phyloP scores from a whole-genome alignment of 2,113 vertebrate genomes.

The Tricholaema leucomelas region DNA sequence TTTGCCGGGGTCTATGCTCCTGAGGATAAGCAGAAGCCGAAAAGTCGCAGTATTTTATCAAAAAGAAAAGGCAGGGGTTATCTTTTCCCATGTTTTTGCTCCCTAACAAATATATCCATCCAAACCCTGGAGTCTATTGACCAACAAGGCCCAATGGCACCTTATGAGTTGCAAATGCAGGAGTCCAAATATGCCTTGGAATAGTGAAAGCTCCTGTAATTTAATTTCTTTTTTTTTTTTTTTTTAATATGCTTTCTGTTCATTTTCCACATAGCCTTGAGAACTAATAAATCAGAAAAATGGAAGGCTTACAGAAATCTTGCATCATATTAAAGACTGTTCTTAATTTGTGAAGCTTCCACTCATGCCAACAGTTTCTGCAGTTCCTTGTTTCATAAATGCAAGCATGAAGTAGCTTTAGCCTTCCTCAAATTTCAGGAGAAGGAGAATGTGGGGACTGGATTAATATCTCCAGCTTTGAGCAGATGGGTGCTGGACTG shows the following conservation, averaged over 20 bases:
- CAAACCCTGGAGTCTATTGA: not conserved
- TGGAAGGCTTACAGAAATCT: slow-evolving; percentile 25
- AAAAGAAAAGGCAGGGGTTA: not conserved
- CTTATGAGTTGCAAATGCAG: not conserved
- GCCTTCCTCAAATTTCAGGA: not conserved
- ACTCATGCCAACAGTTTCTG: not conserved
- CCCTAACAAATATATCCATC: not conserved
- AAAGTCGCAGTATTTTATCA: not conserved
- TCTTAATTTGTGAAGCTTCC: slow-evolving; percentile 4
- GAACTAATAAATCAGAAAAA: slow-evolving; percentile 41
- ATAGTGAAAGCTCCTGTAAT: slow-evolving; percentile 20
- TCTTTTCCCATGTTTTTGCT: not conserved
- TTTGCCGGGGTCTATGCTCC: not conserved
- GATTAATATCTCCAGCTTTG: not conserved
- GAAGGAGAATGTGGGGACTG: not conserved
- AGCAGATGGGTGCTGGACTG: not conserved
- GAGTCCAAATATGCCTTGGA: not conserved
- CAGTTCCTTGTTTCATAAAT: slow-evolving; percentile 3
- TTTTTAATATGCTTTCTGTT: slow-evolving; percentile 1
- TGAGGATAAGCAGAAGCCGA: not conserved
- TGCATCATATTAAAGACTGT: not conserved
- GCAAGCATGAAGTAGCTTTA: not conserved
- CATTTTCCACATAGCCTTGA: slow-evolving; percentile 1
- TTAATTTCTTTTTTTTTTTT: slow-evolving; percentile 15
- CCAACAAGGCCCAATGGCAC: not conserved